These are phyloP conservation scores for Eupithecia abbreviata DNA, from an alignment of 2,888 invertebrate genomes.

Conservation along the genomic window DNA sequence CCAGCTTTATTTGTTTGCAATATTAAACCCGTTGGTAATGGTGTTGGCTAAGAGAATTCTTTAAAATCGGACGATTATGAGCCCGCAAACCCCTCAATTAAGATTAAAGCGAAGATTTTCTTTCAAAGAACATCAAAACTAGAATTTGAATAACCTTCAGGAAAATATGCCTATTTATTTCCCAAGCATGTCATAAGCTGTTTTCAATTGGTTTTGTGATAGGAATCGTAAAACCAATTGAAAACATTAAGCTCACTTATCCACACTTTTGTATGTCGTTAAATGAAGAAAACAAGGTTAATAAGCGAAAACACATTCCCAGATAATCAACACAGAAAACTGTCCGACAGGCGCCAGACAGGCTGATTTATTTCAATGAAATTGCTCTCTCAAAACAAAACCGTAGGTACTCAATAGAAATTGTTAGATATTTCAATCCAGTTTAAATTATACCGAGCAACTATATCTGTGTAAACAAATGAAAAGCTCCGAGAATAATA, in stretches of 20 bases:
- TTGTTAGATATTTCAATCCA: neutral
- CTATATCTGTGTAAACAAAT: neutral
- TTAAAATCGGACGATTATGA: neutral
- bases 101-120: neutral
- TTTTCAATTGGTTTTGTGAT: too few relatives aligned
- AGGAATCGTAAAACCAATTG: neutral
- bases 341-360: conserved; percentile 22
- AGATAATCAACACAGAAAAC: conserved; percentile 25
- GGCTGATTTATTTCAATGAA: conserved; percentile 26
- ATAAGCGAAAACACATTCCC: conserved; percentile 20
- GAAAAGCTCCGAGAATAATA: neutral
- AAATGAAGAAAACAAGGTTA: conserved; percentile 27
- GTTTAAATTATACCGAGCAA: neutral
- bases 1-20: too few relatives aligned
- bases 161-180: neutral
- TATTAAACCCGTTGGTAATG: too few relatives aligned
- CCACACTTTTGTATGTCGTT: conserved; percentile 3
- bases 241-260: conserved; percentile 1
- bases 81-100: neutral
- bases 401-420: neutral
- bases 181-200: neutral
- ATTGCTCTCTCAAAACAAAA: neutral
- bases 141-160: neutral
- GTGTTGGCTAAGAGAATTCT: too few relatives aligned
- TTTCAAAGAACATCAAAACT: neutral